Percentiles rank a stretch among this genome's conserved stretches.
Evolutionary conservation across 1,140 invertebrate genomes (phyloP).

Genomic region (Drosophila prosaltans): DNA sequence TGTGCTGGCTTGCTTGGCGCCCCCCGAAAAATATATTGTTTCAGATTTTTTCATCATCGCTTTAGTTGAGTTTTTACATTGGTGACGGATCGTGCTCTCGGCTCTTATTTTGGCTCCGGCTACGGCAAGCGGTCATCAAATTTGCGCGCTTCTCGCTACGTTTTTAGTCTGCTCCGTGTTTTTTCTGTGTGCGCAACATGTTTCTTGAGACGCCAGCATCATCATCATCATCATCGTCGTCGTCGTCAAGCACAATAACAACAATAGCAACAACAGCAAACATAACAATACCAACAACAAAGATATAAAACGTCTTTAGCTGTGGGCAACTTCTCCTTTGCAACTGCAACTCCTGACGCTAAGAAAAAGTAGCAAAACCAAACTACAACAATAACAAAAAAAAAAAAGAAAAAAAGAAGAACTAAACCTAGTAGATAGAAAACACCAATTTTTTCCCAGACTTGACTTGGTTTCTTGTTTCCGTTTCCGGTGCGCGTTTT

Average conservation of each 20-base stretch:
- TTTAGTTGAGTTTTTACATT: slow-evolving; percentile 84
- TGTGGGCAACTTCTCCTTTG: slow-evolving; percentile 31
- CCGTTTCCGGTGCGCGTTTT: slow-evolving; percentile 72
- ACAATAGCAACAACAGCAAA: slow-evolving; percentile 25
- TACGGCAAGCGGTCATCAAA: slow-evolving; percentile 41
- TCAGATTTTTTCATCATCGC: slow-evolving; percentile 83
- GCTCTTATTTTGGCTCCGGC: slow-evolving; percentile 46
- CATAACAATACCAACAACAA: slow-evolving; percentile 21
- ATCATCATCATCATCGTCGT: slow-evolving; percentile 20
- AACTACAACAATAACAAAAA: slow-evolving; percentile 18
- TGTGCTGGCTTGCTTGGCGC: slow-evolving; percentile 50
- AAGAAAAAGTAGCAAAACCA: slow-evolving; percentile 64
- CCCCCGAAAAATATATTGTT: slow-evolving; percentile 83
- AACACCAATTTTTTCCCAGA: slow-evolving; percentile 43
- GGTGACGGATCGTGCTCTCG: slow-evolving; percentile 83
- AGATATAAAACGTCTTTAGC: slow-evolving; percentile 62
- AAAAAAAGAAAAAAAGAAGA: slow-evolving; percentile 31
- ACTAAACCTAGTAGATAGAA: slow-evolving; percentile 21
- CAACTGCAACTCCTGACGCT: slow-evolving; percentile 33
- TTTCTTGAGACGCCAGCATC: slow-evolving; percentile 66
- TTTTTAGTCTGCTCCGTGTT: slow-evolving; percentile 69
- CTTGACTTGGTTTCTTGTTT: slow-evolving; percentile 66
- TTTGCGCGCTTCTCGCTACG: slow-evolving; percentile 40
- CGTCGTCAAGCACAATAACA: not conserved
- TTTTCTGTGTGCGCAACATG: slow-evolving; percentile 79